Base-by-base conservation (phyloP, 2,888 invertebrate genomes). In the Creontiades dilutus region DNA sequence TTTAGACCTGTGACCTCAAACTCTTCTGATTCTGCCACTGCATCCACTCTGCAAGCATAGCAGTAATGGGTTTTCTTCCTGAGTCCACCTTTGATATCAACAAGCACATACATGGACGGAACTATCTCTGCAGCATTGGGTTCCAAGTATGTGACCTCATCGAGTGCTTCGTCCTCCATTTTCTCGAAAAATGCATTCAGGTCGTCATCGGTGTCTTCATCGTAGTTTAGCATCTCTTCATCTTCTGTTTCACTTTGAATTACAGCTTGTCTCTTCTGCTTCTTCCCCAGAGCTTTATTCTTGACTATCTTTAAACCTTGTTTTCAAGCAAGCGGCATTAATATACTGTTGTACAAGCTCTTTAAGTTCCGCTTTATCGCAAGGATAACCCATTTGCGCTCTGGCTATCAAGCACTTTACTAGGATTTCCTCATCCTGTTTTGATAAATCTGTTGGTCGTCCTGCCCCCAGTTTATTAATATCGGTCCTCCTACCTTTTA, bases 321-420 rank as follows among this genome's bases (percentile, higher is more conserved):
- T n/a, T n/a, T n/a, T n/a, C n/a, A n/a, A n/a, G n/a, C n/a, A n/a
- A n/a, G n/a, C n/a, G n/a, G n/a, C n/a, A n/a, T n/a, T n/a, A 61
- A 89, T 27, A 23, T 55, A 89, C 47, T 89, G 46, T 28, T 28
- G 85, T 92, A 92, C 81, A 90, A 92, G 55, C 91, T 86, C 47
- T 90, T 88, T 80, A 48, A 92, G 84, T 82, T 92, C 92, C 57
- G 91, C 90, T 80, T 91, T 92, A 84, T 91, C 90, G 91, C 92
- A 92, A 19, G 92, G 92, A 89, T 90, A 92, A 9, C 92, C 92
- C 88, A 92, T 91, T 90, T 37, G 55, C 28, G 92, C 91, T 82
- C 92, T 84, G 19, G 91, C 91, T 68, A 90, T 89, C n/a, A 92
- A 81, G 91, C 92, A 92, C 87, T 92, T 89, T 4, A 85, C 89